Conservation (phyloP, 2,888 invertebrate genomes). For the Coleophora flavipennella region DNA sequence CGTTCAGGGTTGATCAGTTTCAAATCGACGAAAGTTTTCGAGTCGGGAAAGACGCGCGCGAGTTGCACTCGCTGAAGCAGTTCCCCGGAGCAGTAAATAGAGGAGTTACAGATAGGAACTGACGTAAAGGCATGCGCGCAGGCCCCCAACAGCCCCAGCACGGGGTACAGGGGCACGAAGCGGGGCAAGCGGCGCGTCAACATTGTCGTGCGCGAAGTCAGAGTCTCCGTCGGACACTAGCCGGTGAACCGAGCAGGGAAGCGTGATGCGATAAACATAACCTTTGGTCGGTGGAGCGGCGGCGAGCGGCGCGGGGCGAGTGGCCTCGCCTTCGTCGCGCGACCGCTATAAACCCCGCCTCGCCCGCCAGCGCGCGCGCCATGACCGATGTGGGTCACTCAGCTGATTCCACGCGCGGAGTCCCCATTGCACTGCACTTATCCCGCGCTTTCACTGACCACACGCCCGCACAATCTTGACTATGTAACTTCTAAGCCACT, state of each 20-base stretch:
- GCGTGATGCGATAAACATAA: slow-evolving; percentile 34
- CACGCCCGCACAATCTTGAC: slow-evolving; percentile 1
- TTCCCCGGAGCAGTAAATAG: slow-evolving; percentile 84
- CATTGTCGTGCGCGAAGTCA: slow-evolving; percentile 26
- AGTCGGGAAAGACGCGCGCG: slow-evolving; percentile 80
- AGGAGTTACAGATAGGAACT: slow-evolving; percentile 68
- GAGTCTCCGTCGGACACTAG: slow-evolving; percentile 22
- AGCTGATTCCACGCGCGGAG: neutral
- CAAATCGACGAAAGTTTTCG: slow-evolving; percentile 90
- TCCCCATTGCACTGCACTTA: slow-evolving; percentile 6
- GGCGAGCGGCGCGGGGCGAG: slow-evolving; percentile 32
- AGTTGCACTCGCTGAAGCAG: slow-evolving; percentile 82
- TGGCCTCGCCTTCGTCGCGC: slow-evolving; percentile 30
- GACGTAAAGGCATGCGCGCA: slow-evolving; percentile 43
- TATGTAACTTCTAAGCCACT: slow-evolving; percentile 9
- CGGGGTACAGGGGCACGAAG: slow-evolving; percentile 41
- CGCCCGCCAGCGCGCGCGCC: slow-evolving; percentile 22
- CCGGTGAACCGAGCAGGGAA: slow-evolving; percentile 20
- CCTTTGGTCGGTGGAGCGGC: slow-evolving; percentile 25
- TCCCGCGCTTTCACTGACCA: slow-evolving; percentile 25
- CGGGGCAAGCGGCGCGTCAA: slow-evolving; percentile 26
- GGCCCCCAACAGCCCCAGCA: slow-evolving; percentile 50
- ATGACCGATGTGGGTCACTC: slow-evolving; percentile 19
- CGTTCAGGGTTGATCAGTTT: slow-evolving; percentile 75
- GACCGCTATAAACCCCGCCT: slow-evolving; percentile 21